Evolutionary conservation across 2,113 vertebrate species (phyloP), one percentile per base, ranked within the genome.

Genomic region (Neopipo cinnamomea): DNA sequence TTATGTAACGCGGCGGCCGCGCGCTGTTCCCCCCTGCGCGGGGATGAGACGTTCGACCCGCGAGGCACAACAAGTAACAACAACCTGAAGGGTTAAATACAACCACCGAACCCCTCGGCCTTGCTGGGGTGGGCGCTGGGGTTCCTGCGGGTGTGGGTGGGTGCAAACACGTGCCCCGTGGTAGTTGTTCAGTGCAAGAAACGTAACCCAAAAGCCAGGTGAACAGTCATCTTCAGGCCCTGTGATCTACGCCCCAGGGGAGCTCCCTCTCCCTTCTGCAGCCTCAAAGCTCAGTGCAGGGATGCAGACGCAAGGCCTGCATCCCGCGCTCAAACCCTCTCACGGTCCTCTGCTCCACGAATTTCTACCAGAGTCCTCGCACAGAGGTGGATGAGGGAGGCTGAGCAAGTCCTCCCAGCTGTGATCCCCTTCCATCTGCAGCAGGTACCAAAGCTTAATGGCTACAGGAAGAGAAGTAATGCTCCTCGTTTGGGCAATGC

Each of bases 121-220:
- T 33, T 12, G 61, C 39, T 78, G 72, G 46, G 37, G 53, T 11
- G 67, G 37, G 12, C 61, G 17, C 61, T 9, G 61, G 76, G 63
- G 37, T 3, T 76, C 50, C 82, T 33, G 49, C 6, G 59, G 23
- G 44, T 35, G 53, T 12, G 44, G 33, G 23, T 8, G n/a, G 58
- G 22, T 46, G n/a, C 17, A n/a, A 82, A 24, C 77, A 71, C 1
- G 0, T n/a, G n/a, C 24, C 63, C 59, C 30, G 1, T 0, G 0
- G 63, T 18, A 14, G 59, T 20, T 52, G 68, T 16, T 88, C 42
- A 31, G 1, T 4, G 55, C 35, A 59, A 71, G 61, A 53, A 91
- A 75, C 0, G 1, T 22, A 75, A 68, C 61, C 59, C 42, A n/a
- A 25, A 93, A 91, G 55, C 56, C 0, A 0, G 89, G 27, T 0